Evolutionary conservation across 2,888 invertebrate genomes (phyloP), one percentile per base, ranked within the genome.

Genomic region (Azorinus chamasolen): DNA sequence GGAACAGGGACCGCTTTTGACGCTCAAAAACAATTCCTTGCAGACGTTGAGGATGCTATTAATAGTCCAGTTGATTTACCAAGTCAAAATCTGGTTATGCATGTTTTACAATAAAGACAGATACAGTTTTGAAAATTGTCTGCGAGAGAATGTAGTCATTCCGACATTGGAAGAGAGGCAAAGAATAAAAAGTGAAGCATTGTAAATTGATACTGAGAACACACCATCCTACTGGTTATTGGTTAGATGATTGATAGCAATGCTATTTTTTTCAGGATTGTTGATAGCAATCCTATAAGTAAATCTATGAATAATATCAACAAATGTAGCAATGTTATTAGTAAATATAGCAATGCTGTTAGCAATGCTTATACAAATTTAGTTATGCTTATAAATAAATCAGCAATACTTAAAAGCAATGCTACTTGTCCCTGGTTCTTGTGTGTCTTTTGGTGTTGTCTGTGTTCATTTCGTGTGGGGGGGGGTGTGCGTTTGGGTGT

Each of bases 71-170:
- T n/a, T n/a, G n/a, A n/a, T n/a, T n/a, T n/a, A n/a, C n/a, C n/a
- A n/a, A n/a, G n/a, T n/a, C n/a, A n/a, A n/a, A n/a, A n/a, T n/a
- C n/a, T 69, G 62, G 68, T 53, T 81, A 20, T 65, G 68, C 32
- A 65, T 80, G 32, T 83, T 83, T 45, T 68, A 83, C 59, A 65
- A 46, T 22, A 61, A 61, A 48, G 69, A 69, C 39, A 46, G 70
- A 43, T 62, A 63, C 70, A 66, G 62, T 55, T 79, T 76, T 68
- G 79, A 76, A n/a, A 59, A 77, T 20, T 76, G 79, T 57, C 62
- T 82, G 24, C 55, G 79, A 37, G 80, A 83, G 43, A 83, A 82
- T 57, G 68, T 78, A 61, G 78, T 83, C 18, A 69, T 83, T 50
- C 69, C 57, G 12, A 59, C 55, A 48, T 43, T 59, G 25, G 76